A percentile compares a stretch with the other conserved stretches of the same genome.
Evolutionary conservation across 2,888 invertebrate genomes (phyloP).

Genomic region (Craniophora ligustri): DNA sequence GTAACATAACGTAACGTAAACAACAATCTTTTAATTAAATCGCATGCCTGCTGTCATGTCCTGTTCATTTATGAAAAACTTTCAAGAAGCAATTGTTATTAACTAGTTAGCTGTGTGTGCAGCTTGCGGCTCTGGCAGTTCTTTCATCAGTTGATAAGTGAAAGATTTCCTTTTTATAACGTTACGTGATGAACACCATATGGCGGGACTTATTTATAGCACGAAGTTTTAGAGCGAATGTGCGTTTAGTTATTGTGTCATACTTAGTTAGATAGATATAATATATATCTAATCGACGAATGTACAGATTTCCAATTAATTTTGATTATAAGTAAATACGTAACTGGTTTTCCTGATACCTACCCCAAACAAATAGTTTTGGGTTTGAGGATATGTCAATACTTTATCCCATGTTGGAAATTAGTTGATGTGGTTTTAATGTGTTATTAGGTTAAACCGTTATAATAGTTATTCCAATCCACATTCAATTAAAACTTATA

Average conservation of each 20-base stretch:
- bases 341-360: neutral
- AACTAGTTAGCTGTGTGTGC: neutral
- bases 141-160: conserved; percentile 7
- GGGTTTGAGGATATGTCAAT: conserved; percentile 16
- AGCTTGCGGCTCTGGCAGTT: neutral
- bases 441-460: too few relatives aligned
- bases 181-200: conserved; percentile 7
- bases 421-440: too few relatives aligned
- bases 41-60: neutral
- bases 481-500: too few relatives aligned
- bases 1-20: too few relatives aligned
- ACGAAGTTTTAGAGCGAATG: conserved; percentile 17
- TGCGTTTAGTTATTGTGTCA: conserved; percentile 6
- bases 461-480: too few relatives aligned
- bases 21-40: neutral
- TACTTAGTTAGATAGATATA: neutral
- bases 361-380: conserved; percentile 19
- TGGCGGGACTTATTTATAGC: conserved; percentile 30
- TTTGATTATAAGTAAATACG: neutral
- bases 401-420: neutral
- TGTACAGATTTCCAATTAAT: neutral
- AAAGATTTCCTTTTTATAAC: conserved; percentile 14
- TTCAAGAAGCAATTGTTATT: neutral
- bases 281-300: neutral
- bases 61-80: conserved; percentile 7